Base-by-base conservation (phyloP, 2,113 vertebrate species). In the Noctilio leporinus region DNA sequence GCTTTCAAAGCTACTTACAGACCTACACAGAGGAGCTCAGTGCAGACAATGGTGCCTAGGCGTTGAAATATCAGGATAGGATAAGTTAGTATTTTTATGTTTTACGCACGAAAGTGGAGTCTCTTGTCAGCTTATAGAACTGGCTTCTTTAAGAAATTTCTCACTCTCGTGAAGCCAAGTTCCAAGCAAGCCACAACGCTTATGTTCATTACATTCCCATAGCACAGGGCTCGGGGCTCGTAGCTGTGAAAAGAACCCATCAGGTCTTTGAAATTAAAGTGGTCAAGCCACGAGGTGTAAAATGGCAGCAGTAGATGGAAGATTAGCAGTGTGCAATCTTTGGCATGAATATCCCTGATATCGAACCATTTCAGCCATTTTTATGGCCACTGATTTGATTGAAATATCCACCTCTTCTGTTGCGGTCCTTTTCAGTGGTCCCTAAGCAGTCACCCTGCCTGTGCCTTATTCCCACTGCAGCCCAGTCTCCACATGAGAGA, bases 41-140 rank as follows among this genome's bases (percentile, higher is more conserved):
- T 0, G 4, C 15, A 45, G 24, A 17, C 10, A 5, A 4, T 3
- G 0, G 62, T 1, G 5, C 11, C 26, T 28, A 1, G 7, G 1
- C 12, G 10, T 8, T 28, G 3, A 64, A 51, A 35, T 11, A 55
- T 10, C 30, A 8, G 14, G 40, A 33, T 5, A 28, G 16, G 26
- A 4, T 53, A 5, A 10, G 0, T 19, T 51, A 4, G 2, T 8
- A 49, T 84, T 70, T 87, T 70, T 49, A 4, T 38, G 28, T 38
- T 55, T 92, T 75, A 47, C 40, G 40, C 5, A 51, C n/a, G 19
- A 89, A 86, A 89, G 45, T 67, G 11, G 55, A 51, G 8, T 69
- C 5, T 22, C 9, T 67, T 83, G 28, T 43, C 10, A 89, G 17
- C 30, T 9, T 33, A n/a, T 43, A 5, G 20, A 90, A 81, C 2